Percentiles rank a stretch among this genome's conserved stretches.
phyloP scores from a whole-genome alignment of 2,113 vertebrate species.

The Copsychus sechellarum region DNA sequence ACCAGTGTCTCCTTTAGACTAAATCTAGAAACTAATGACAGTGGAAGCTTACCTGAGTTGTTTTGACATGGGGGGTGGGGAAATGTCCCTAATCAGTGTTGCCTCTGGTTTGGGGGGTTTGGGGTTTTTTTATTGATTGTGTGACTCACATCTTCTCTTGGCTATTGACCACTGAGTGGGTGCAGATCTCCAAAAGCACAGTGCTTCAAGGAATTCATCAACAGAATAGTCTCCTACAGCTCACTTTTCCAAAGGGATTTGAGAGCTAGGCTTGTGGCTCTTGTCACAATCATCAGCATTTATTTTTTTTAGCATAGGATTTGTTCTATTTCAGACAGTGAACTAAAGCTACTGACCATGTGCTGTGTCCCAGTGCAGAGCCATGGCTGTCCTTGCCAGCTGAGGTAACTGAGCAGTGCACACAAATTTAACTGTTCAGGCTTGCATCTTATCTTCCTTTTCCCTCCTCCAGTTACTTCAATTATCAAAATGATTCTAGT shows the following conservation, averaged over 20 bases:
- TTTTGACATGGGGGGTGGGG: background rate
- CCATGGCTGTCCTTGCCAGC: background rate
- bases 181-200: background rate
- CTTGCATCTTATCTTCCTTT: background rate
- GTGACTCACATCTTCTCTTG: background rate
- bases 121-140: background rate
- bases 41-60: background rate
- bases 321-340: background rate
- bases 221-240: background rate
- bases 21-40: background rate
- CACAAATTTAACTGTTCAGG: background rate
- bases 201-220: background rate
- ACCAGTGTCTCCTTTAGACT: background rate
- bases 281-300: background rate
- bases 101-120: background rate
- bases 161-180: background rate
- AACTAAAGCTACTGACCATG: background rate
- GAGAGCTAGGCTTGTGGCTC: background rate
- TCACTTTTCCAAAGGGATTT: background rate
- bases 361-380: background rate
- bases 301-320: background rate
- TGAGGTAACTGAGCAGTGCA: conserved; percentile 3
- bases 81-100: background rate
- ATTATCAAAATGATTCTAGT: background rate
- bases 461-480: background rate